Evolutionary conservation across 2,113 vertebrate genomes (phyloP).

Genomic region (Callorhinus ursinus): DNA sequence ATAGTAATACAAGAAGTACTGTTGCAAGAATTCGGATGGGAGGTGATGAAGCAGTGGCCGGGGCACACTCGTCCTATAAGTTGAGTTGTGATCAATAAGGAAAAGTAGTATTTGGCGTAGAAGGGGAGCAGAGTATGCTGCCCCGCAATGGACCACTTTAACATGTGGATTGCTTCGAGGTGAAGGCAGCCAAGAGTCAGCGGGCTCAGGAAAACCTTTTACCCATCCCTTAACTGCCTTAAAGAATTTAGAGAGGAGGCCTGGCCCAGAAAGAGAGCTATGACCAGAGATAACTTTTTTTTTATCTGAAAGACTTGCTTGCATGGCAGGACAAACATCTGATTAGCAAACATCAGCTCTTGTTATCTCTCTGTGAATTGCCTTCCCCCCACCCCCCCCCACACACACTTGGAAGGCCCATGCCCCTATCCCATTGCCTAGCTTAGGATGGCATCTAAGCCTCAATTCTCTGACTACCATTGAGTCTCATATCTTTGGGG

Average conservation of each 20-base stretch:
- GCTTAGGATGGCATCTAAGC: background rate
- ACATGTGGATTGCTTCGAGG: background rate
- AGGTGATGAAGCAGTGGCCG: background rate
- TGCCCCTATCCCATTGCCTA: background rate
- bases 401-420: background rate
- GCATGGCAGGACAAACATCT: background rate
- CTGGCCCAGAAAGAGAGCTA: background rate
- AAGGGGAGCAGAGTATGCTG: background rate
- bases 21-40: background rate
- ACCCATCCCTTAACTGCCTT: background rate
- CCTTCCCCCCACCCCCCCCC: no score
- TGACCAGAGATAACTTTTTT: background rate
- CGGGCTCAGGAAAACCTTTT: background rate
- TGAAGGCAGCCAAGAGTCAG: background rate
- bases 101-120: background rate
- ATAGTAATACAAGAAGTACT: background rate
- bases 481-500: background rate
- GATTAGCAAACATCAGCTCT: background rate
- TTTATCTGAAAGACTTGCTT: background rate
- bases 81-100: background rate
- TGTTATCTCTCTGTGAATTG: background rate
- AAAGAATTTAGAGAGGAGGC: background rate
- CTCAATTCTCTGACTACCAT: background rate
- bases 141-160: background rate
- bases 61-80: background rate